Evolutionary conservation across 2,113 vertebrate genomes (phyloP).

Genomic region (Spea multiplicata): DNA sequence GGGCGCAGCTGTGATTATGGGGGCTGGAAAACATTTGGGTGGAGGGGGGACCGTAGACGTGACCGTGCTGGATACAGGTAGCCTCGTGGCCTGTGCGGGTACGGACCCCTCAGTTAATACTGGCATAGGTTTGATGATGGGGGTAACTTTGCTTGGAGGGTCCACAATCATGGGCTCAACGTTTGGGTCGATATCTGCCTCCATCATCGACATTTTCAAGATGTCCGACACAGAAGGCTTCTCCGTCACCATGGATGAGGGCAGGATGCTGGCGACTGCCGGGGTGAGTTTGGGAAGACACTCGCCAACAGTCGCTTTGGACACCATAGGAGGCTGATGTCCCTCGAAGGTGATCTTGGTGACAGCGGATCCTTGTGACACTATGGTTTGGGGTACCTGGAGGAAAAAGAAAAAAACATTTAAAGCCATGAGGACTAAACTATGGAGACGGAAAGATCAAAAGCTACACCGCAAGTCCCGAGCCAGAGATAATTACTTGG

Average conservation of each 20-base stretch:
- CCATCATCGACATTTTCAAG: slow-evolving; percentile 97
- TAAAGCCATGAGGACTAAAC: neutral
- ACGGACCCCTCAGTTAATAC: slow-evolving; percentile 62
- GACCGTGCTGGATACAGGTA: slow-evolving; percentile 51
- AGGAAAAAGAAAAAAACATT: slow-evolving; percentile 61
- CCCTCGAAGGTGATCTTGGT: slow-evolving; percentile 92
- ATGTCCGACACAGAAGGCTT: slow-evolving; percentile 88
- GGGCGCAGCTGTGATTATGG: slow-evolving; percentile 15
- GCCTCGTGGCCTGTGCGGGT: slow-evolving; percentile 65
- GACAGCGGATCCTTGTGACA: slow-evolving; percentile 89
- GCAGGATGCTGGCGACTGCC: slow-evolving; percentile 70
- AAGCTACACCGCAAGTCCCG: too few species aligned
- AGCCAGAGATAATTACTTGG: too few species aligned
- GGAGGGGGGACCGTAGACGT: slow-evolving; percentile 60
- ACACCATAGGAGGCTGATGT: slow-evolving; percentile 74
- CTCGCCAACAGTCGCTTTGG: slow-evolving; percentile 74
- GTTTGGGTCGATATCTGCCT: slow-evolving; percentile 89
- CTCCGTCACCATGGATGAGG: slow-evolving; percentile 61
- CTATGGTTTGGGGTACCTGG: slow-evolving; percentile 83
- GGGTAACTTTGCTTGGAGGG: slow-evolving; percentile 75
- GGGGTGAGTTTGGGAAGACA: slow-evolving; percentile 67
- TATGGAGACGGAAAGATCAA: neutral
- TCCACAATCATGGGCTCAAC: slow-evolving; percentile 82
- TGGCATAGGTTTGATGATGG: slow-evolving; percentile 66
- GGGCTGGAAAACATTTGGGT: slow-evolving; percentile 44